Evolutionary conservation across 2,888 invertebrate genomes (phyloP).

Genomic region (Caenorhabditis sp.): DNA sequence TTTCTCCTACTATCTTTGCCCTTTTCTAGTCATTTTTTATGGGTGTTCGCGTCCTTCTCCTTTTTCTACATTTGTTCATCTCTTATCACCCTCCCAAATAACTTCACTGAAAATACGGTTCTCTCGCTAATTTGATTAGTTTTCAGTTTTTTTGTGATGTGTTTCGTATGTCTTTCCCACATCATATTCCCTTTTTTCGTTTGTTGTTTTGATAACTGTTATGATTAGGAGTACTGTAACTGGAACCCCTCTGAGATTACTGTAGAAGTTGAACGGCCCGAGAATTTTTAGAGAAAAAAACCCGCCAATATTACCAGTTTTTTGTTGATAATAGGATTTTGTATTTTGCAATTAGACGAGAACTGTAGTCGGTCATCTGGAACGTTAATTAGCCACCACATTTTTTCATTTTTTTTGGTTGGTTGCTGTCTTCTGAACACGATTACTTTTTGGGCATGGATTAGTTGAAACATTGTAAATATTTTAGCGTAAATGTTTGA

Average conservation of each 20-base stretch:
- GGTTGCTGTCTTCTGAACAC: too few species aligned
- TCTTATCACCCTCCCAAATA: neutral
- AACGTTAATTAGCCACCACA: neutral
- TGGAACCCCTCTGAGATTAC: too few species aligned
- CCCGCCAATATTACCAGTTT: too few species aligned
- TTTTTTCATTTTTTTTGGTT: too few species aligned
- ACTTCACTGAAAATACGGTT: neutral
- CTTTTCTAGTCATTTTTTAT: neutral
- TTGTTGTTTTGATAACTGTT: neutral
- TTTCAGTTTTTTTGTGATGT: neutral
- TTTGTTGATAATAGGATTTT: neutral
- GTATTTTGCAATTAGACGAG: too few species aligned
- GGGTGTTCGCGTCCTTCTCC: neutral
- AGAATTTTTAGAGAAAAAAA: too few species aligned
- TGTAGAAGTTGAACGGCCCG: too few species aligned
- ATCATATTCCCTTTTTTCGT: neutral
- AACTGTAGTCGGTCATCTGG: neutral
- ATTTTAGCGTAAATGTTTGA: neutral
- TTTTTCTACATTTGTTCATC: too few species aligned
- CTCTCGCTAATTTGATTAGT: constrained; percentile 1
- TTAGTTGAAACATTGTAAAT: neutral
- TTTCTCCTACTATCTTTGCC: neutral
- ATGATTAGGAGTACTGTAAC: too few species aligned
- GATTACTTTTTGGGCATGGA: too few species aligned
- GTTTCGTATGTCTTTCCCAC: too few species aligned